phyloP scores from a whole-genome alignment of 1,140 invertebrate species.

The Linepithema humile region DNA sequence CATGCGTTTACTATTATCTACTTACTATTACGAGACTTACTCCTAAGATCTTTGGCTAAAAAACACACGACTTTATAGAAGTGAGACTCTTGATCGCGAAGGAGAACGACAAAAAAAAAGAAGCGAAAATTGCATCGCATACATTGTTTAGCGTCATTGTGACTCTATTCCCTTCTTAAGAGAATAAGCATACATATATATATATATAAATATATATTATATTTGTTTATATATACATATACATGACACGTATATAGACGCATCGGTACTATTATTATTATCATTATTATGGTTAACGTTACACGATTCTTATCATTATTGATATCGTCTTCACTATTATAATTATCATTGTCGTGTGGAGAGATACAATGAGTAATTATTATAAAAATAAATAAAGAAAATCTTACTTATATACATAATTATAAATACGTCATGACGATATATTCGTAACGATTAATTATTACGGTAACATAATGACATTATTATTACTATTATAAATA shows the following conservation, averaged over 20 bases:
- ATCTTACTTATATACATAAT: conserved; percentile 76
- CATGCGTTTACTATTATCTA: conserved; percentile 72
- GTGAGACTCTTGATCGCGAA: conserved; percentile 43
- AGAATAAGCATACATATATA: conserved; percentile 65
- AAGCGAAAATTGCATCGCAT: conserved; percentile 52
- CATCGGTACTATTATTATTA: conserved; percentile 63
- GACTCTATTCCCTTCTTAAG: conserved; percentile 67
- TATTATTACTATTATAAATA: conserved; percentile 76
- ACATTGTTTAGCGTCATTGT: conserved; percentile 67
- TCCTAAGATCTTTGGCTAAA: conserved; percentile 68
- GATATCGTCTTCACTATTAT: conserved; percentile 65
- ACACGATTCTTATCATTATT: conserved; percentile 55
- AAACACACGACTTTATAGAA: conserved; percentile 64
- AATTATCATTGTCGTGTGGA: conserved; percentile 54
- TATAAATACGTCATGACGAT: conserved; percentile 72
- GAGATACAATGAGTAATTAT: conserved; percentile 62
- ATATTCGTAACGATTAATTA: conserved; percentile 75
- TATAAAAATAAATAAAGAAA: conserved; percentile 66
- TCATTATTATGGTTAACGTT: conserved; percentile 64
- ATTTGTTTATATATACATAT: conserved; percentile 53
- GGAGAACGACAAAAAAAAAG: conserved; percentile 38
- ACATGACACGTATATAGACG: conserved; percentile 46
- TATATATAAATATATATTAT: conserved; percentile 42
- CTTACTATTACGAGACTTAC: conserved; percentile 69
- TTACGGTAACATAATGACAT: conserved; percentile 74